phyloP scores from a whole-genome alignment of 1,140 invertebrate species.

The Samia ricini region DNA sequence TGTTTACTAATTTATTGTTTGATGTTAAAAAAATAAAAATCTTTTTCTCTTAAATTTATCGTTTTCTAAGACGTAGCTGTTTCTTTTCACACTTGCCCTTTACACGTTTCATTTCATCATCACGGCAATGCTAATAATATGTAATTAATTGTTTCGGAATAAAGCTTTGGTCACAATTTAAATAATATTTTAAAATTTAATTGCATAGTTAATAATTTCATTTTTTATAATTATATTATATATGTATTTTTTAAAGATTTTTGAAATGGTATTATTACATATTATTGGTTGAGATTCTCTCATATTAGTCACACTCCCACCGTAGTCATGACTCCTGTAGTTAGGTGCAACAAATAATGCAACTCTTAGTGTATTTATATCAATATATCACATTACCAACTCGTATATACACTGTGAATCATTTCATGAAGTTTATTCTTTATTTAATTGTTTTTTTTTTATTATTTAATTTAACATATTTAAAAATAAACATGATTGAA shows the following conservation, averaged over 20 bases:
- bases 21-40: not conserved
- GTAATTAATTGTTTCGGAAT: not conserved
- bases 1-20: no score
- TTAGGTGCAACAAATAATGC: constrained; percentile 4
- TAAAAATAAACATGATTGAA: not conserved
- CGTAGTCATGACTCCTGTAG: constrained; percentile 8
- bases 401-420: constrained; percentile 1
- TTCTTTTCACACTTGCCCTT: not conserved
- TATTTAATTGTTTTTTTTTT: not conserved
- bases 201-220: no score
- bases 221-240: no score
- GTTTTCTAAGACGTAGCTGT: not conserved
- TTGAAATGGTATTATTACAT: no score
- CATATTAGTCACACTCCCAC: not conserved
- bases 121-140: not conserved
- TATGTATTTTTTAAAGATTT: no score
- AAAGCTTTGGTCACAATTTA: no score
- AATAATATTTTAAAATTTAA: not conserved
- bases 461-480: not conserved
- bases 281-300: not conserved
- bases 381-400: not conserved
- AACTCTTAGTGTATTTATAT: not conserved
- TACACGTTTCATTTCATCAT: not conserved
- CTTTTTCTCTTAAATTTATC: no score
- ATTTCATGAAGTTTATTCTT: constrained; percentile 9